Base-by-base conservation (phyloP, 2,888 invertebrate species). In the Callosobruchus maculatus region DNA sequence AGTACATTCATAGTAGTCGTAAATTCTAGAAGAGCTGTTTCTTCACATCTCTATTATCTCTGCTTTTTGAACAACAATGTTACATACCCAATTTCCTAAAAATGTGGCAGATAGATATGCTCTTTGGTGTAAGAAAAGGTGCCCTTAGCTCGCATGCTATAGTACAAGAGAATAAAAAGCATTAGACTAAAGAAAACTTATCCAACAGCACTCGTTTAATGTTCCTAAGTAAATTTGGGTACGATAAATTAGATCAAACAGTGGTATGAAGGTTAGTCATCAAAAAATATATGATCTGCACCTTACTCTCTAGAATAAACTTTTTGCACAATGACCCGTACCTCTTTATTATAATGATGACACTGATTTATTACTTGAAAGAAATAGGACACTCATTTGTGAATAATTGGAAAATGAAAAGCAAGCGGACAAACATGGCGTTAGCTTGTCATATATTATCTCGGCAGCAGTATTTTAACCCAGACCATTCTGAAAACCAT, bases 31-130 rank as follows among this genome's bases (percentile, higher is more conserved):
- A 49, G 13, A 49, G 18, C 13, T 49, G 18, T 49, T 49, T 18
- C 49, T 49, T 18, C 13, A 49, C 13, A 13, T 1, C 7, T 18
- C 4, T 7, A 49, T 49, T 49, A 5, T 49, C 49, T 18, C 49
- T 13, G 13, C 49, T 49, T 49, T 77, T 74, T 49, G 1, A 18
- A 49, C 49, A 49, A 49, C 18, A 49, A 49, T 18, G 3, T 49
- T 79, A 82, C 84, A 79, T 84, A 84, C 84, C 84, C 81, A 82
- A 78, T 81, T 79, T 83, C 83, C 83, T 81, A 80, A 82, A 83
- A 82, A 82, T 81, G 81, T 83, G 82, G 83, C 81, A 82, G 82
- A 83, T 83, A 84, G 82, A 84, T 76, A 83, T 81, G 79, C 84
- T 84, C 82, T 84, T 83, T 81, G 83, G 83, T 79, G 84, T 82